Evolutionary conservation across 2,888 invertebrate species (phyloP), one percentile per base, ranked within the genome.

Genomic region (Proisotoma minuta): DNA sequence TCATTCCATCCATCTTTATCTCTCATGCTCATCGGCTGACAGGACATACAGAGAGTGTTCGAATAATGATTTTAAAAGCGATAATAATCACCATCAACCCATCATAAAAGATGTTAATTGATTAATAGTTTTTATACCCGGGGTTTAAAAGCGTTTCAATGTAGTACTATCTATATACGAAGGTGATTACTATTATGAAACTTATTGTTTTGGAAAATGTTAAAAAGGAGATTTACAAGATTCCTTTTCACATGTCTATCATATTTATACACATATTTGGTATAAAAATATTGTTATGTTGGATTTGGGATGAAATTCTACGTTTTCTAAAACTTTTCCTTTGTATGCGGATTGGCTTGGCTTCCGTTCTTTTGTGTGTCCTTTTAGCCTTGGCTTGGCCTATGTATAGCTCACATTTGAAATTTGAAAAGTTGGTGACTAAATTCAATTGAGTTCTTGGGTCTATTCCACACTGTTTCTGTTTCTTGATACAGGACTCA

Each of bases 101-200:
- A 29, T 49, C 26, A 54, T 5, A 54, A 29, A 28, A 24, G 39
- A 15, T 39, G 34, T 34, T 39, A 56, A 56, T 56, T 56, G 56
- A 56, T 56, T 43, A 56, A 56, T 56, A 40, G 47, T 56, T 47
- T 43, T 26, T 56, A 8, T 10, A 4, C 8, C 18, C 23, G n/a
- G 18, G 39, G 2, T 43, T n/a, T 40, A 39, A 56, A 47, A 40
- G 43, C 24, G 8, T 56, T 56, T 47, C 26, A 23, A 15, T 43
- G 56, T 29, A 3, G 34, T 34, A 34, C n/a, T n/a, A n/a, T n/a
- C n/a, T n/a, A n/a, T n/a, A n/a, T n/a, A n/a, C n/a, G n/a, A n/a
- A n/a, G n/a, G n/a, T n/a, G n/a, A n/a, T n/a, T n/a, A n/a, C n/a
- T n/a, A n/a, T n/a, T n/a, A n/a, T n/a, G n/a, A n/a, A n/a, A n/a